These are phyloP conservation scores for Forpus xanthops DNA, from an alignment of 2,797 vertebrate genomes.

Conservation along the genomic window DNA sequence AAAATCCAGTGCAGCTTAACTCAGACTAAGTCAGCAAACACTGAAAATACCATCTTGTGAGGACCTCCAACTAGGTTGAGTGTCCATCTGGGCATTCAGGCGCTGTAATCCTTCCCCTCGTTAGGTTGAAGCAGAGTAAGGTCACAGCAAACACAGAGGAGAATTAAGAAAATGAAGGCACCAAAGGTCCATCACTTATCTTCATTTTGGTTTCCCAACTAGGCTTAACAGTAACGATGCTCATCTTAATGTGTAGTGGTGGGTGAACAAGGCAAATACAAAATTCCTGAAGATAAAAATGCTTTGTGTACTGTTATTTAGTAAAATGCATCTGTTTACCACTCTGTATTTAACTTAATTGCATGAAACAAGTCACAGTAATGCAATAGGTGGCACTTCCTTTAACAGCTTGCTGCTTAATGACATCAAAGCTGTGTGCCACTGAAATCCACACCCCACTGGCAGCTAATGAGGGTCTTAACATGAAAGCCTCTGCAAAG, in stretches of 20 bases:
- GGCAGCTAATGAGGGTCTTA: constrained; percentile 69
- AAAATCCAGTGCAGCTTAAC: too few species aligned
- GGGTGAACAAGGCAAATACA: not conserved
- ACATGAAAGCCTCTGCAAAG: constrained; percentile 69
- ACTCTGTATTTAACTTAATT: not conserved
- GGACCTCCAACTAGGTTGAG: not conserved
- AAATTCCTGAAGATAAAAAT: not conserved
- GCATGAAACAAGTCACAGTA: constrained; percentile 20
- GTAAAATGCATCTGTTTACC: not conserved
- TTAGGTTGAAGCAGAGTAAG: not conserved
- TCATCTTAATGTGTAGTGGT: accelerated
- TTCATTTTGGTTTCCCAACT: not conserved
- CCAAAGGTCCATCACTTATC: not conserved
- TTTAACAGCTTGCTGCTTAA: constrained; percentile 56
- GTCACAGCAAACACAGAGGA: not conserved
- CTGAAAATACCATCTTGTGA: not conserved
- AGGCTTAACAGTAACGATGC: not conserved
- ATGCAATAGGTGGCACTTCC: constrained; percentile 47
- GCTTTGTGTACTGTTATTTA: not conserved
- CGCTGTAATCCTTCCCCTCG: not conserved
- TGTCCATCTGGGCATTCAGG: not conserved
- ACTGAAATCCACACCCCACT: constrained; percentile 30
- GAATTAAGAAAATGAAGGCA: not conserved
- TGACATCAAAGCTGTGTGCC: constrained; percentile 61
- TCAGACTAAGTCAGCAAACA: not conserved